Base-by-base conservation (phyloP, 2,888 invertebrate genomes). In the Erpobdella octoculata region DNA sequence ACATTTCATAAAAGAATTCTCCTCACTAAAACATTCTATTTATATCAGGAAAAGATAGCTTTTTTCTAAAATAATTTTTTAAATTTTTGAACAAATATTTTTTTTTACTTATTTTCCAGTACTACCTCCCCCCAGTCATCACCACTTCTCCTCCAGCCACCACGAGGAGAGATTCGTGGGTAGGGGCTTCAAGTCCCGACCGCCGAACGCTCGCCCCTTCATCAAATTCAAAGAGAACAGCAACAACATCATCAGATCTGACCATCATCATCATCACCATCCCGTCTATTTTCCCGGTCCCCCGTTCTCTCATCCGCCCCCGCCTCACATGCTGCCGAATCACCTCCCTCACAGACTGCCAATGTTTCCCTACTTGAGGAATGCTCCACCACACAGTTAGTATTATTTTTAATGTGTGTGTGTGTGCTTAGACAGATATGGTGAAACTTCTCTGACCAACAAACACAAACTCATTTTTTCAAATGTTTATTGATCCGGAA, bases 241-340 rank as follows among this genome's bases (percentile, higher is more conserved):
- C 62, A 62, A 33, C 9, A 8, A 33, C n/a, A 62, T 62, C 31
- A 62, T 18, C n/a, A 28, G 31, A 62, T 28, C 21, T 35, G 31
- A 53, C 31, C 35, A 62, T 35, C 62, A 58, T 21, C 59, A 62
- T 62, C 62, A 33, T 12, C 62, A 9, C 35, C 62, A 62, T 62
- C 62, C 62, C n/a, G n/a, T 33, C 35, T 35, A 62, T 31, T 35
- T 33, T 18, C 62, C 62, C 1, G 33, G n/a, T n/a, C 62, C 31
- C 9, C 62, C 31, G 28, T 35, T 33, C 31, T 35, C 31, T 35
- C 62, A 28, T 62, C 62, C 62, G n/a, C 62, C 62, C 33, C 35
- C 35, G 28, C 62, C 62, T 62, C 35, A 62, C 25, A 28, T 33
- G 6, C 62, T 33, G 8, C 35, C 31, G 31, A 12, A 41, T 41